A percentile compares a stretch with the other conserved stretches of the same genome.
Evolutionary conservation across 1,140 invertebrate species (phyloP).

Genomic region (Magallana angulata): DNA sequence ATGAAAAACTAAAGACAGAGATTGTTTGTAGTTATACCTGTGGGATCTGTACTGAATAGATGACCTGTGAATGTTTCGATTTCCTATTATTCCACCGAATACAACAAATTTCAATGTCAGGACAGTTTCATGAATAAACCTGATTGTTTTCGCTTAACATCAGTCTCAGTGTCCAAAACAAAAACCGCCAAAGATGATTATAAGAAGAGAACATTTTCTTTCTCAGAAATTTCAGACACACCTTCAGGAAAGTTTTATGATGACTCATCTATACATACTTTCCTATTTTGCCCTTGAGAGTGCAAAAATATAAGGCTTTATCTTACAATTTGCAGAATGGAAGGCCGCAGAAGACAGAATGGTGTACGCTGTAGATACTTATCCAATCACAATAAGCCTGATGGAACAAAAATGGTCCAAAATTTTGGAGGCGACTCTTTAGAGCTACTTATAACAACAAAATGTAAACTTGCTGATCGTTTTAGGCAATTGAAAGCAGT

Average conservation of each 20-base stretch:
- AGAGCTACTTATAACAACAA: constrained; percentile 53
- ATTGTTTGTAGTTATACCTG: constrained; percentile 60
- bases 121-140: neutral
- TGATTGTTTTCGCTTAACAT: neutral
- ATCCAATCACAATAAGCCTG: constrained; percentile 53
- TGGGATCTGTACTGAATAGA: constrained; percentile 55
- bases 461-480: constrained; percentile 60
- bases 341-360: neutral
- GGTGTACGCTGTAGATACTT: constrained; percentile 60
- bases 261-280: neutral
- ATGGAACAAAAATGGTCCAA: constrained; percentile 52
- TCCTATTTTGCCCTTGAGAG: too few relatives aligned
- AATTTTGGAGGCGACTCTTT: constrained; percentile 57
- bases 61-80: constrained; percentile 60
- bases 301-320: too few relatives aligned
- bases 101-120: neutral
- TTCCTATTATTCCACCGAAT: constrained; percentile 51
- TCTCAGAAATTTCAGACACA: constrained; percentile 8
- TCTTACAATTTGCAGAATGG: neutral
- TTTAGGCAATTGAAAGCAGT: constrained; percentile 60
- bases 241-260: neutral
- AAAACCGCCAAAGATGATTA: neutral
- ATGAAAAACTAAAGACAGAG: too few relatives aligned
- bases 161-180: neutral
- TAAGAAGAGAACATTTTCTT: constrained; percentile 19